Base-by-base conservation (phyloP, 2,888 invertebrate species). In the Macrophya alboannulata region DNA sequence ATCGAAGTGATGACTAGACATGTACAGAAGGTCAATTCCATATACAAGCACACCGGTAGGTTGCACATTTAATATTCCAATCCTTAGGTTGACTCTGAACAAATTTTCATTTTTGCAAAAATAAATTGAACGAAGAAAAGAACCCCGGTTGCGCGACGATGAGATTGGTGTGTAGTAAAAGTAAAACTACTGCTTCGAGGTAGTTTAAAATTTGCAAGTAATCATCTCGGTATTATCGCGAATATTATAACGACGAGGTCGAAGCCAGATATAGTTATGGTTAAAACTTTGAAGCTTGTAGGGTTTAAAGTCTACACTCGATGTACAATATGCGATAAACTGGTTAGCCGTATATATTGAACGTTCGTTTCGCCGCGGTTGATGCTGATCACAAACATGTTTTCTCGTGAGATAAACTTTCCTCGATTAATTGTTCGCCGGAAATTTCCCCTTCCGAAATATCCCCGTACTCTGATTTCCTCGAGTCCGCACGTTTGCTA, bases 1-100 rank as follows among this genome's bases (percentile, higher is more conserved):
- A 98, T 99, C 89, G 98, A 99, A 94, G 98, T 98, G 86, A 98
- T 99, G 96, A 98, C 98, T 9, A 95, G 98, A 84, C 98, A 99
- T 93, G 98, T 99, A 51, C 98, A 99, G 93, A 96, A 98, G 92
- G 98, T 98, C 88, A 99, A 99, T 94, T 96, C 97, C 40, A 98
- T 98, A 91, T 98, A 98, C 93, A 97, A 96, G 94, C 96, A 96
- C 90, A 98, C 98, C 90, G 97, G 97, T 97, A 93, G 94, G 94
- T 90, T 17, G 65, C 0, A 15, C 15, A 37, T 59, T n/a, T 2
- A 72, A 10, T 55, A 55, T 55, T 2, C 55, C 1, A 10, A 55
- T n/a, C 12, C 17, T n/a, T 55, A 68, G n/a, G 5, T 15, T 51
- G 45, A 45, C 4, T 65, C 31, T 45, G n/a, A 55, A 40, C 4